Percentiles rank a stretch among this genome's conserved stretches.
phyloP scores from a whole-genome alignment of 2,113 vertebrate species.

The Menidia beryllina region DNA sequence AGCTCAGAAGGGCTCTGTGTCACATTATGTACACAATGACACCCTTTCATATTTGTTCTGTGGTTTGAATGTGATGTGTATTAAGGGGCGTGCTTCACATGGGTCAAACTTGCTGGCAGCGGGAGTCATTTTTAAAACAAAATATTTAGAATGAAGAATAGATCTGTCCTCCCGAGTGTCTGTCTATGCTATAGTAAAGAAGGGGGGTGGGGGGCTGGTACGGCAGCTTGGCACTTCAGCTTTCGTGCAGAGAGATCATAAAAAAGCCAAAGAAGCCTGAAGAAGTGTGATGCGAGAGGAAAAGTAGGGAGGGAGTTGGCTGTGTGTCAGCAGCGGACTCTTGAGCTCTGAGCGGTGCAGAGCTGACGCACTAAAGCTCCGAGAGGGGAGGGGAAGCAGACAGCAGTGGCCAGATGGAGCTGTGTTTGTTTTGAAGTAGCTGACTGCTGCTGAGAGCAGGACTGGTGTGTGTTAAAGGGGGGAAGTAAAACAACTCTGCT shows the following conservation, averaged over 20 bases:
- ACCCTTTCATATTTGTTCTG: conserved; percentile 71
- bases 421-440: conserved; percentile 73
- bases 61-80: conserved; percentile 67
- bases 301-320: conserved; percentile 77
- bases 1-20: conserved; percentile 50
- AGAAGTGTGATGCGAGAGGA: conserved; percentile 55
- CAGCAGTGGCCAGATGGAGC: conserved; percentile 71
- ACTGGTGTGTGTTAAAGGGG: conserved; percentile 8
- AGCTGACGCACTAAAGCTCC: conserved; percentile 77
- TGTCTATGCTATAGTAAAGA: conserved; percentile 21
- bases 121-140: conserved; percentile 37
- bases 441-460: conserved; percentile 55
- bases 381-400: conserved; percentile 41
- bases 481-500: conserved; percentile 25
- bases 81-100: conserved; percentile 59
- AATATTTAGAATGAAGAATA: conserved; percentile 41
- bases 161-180: conserved; percentile 41
- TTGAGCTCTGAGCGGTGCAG: conserved; percentile 70
- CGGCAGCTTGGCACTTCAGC: conserved; percentile 32
- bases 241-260: conserved; percentile 25
- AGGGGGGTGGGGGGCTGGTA: conserved; percentile 21
- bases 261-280: conserved; percentile 15
- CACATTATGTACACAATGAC: conserved; percentile 71
- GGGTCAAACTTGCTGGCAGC: conserved; percentile 57
- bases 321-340: conserved; percentile 61